Conservation (phyloP, 2,888 invertebrate species). For the Oeneis ivallda region DNA sequence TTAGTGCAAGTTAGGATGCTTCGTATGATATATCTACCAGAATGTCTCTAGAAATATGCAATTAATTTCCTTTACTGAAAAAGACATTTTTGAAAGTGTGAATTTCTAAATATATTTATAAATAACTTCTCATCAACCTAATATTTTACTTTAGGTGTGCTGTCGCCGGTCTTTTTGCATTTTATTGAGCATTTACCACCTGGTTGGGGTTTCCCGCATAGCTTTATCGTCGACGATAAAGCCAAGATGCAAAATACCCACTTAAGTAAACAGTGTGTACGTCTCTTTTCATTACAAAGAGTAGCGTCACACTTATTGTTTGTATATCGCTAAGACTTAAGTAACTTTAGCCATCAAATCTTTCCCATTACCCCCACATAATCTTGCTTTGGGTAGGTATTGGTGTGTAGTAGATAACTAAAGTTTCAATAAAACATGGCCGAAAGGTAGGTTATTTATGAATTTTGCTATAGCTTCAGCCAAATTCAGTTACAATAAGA, state of each 20-base stretch:
- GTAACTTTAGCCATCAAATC: too few relatives aligned
- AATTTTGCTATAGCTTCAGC: not conserved
- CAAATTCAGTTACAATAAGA: not conserved
- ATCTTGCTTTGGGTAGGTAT: not conserved
- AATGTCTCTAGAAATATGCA: too few relatives aligned
- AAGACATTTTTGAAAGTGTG: too few relatives aligned
- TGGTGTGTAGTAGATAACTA: too few relatives aligned
- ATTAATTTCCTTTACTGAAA: too few relatives aligned
- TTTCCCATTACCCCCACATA: not conserved
- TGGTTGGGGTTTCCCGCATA: not conserved
- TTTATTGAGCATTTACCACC: constrained; percentile 4
- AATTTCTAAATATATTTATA: too few relatives aligned
- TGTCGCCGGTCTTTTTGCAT: not conserved
- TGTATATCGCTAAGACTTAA: not conserved
- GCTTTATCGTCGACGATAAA: not conserved
- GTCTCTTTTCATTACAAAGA: not conserved
- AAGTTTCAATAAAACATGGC: too few relatives aligned
- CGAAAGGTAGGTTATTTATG: too few relatives aligned
- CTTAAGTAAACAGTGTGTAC: not conserved
- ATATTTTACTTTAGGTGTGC: not conserved
- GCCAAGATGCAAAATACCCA: constrained; percentile 10
- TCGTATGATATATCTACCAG: too few relatives aligned
- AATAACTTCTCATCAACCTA: not conserved
- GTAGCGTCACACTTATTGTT: not conserved
- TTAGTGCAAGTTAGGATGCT: too few relatives aligned